Conservation (phyloP, 2,888 invertebrate genomes). For the Loripinus fragilis region DNA sequence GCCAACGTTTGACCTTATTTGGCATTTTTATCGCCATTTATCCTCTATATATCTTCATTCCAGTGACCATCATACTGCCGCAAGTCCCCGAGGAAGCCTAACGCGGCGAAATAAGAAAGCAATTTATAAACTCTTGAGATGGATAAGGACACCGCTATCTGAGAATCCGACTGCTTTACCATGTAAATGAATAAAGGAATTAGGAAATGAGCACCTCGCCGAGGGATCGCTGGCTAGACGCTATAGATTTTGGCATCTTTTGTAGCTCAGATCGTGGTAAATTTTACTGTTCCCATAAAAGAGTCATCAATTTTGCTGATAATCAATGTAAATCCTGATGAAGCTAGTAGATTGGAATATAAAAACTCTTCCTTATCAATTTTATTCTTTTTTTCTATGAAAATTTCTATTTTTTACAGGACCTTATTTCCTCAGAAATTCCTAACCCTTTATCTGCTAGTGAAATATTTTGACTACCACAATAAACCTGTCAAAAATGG, state of each 20-base stretch:
- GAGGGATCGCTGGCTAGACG: background rate
- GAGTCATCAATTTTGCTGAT: no score
- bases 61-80: background rate
- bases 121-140: constrained; percentile 3
- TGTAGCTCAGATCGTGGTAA: background rate
- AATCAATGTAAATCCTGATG: no score
- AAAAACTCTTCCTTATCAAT: no score
- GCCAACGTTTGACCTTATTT: constrained; percentile 14
- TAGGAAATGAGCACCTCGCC: background rate
- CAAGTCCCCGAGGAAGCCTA: constrained; percentile 6
- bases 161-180: background rate
- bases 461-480: no score
- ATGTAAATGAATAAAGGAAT: constrained; percentile 4
- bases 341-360: no score
- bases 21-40: constrained; percentile 12
- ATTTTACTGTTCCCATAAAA: no score
- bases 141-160: background rate
- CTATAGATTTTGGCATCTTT: constrained; percentile 10
- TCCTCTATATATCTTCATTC: constrained; percentile 7
- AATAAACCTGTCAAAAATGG: no score
- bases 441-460: no score
- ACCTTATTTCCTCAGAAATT: no score
- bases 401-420: no score
- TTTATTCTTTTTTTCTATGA: no score
- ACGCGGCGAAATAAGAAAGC: constrained; percentile 4